These are phyloP conservation scores for Glaucidium brasilianum DNA, from an alignment of 2,113 vertebrate species.

Conservation along the genomic window DNA sequence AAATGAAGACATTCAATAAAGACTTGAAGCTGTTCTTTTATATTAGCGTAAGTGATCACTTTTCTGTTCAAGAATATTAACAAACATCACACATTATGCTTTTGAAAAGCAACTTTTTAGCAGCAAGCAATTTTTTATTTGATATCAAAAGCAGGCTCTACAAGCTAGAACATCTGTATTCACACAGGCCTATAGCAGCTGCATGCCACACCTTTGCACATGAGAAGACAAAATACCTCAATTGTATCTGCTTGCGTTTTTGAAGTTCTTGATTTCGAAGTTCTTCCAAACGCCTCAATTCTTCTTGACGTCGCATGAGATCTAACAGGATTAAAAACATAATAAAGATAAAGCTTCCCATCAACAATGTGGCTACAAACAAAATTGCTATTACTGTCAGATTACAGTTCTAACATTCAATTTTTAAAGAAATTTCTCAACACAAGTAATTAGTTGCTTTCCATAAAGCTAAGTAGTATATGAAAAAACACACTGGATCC, in stretches of 20 bases:
- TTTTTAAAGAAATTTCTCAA: not conserved
- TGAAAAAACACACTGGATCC: not conserved
- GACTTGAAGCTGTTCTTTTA: not conserved
- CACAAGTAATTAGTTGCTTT: not conserved
- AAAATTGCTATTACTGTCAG: not conserved
- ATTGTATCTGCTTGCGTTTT: constrained; percentile 94
- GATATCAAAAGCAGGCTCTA: not conserved
- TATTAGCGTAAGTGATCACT: not conserved
- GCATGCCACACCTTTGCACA: not conserved
- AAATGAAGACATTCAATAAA: not conserved
- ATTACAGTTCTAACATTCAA: not conserved
- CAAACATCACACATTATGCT: not conserved
- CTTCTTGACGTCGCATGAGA: constrained; percentile 96
- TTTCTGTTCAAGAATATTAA: not conserved
- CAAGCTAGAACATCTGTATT: not conserved
- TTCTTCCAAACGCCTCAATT: constrained; percentile 93
- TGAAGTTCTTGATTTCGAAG: constrained; percentile 96
- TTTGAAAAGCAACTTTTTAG: not conserved
- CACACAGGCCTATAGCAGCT: not conserved
- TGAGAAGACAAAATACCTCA: constrained; percentile 80
- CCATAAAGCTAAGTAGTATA: not conserved
- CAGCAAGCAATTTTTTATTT: not conserved
- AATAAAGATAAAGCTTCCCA: not conserved
- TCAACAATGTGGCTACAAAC: not conserved
- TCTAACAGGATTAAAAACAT: constrained; percentile 71